Evolutionary conservation across 2,888 invertebrate species (phyloP).

Genomic region (Thereva nobilitata): DNA sequence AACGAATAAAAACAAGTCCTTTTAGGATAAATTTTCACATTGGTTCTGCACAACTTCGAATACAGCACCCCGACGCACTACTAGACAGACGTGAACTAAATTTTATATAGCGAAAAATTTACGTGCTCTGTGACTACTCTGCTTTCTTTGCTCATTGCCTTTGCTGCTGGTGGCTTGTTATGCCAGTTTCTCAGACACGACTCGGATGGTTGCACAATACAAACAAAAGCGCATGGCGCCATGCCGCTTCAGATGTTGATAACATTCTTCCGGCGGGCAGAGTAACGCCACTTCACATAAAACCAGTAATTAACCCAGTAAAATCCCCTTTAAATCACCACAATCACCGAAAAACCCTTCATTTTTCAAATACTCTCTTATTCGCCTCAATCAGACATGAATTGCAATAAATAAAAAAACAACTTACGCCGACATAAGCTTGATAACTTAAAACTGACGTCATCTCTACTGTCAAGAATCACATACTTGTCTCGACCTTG

Average conservation of each 20-base stretch:
- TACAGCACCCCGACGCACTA: constrained; percentile 24
- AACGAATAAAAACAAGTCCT: neutral
- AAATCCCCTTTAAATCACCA: too few relatives aligned
- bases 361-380: too few relatives aligned
- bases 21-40: constrained; percentile 7
- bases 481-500: constrained; percentile 43
- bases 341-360: too few relatives aligned
- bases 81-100: constrained; percentile 22
- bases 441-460: neutral
- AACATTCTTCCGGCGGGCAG: constrained; percentile 33
- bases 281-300: neutral
- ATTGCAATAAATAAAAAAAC: too few relatives aligned
- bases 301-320: too few relatives aligned
- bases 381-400: too few relatives aligned
- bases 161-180: constrained; percentile 23
- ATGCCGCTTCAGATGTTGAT: constrained; percentile 42
- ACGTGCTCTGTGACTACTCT: constrained; percentile 2
- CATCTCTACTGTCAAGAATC: constrained; percentile 15
- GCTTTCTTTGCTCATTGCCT: constrained; percentile 21
- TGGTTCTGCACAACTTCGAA: constrained; percentile 7
- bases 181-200: constrained; percentile 23
- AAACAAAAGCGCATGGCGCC: constrained; percentile 45
- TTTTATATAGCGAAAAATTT: constrained; percentile 24
- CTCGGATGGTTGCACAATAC: constrained; percentile 37
- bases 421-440: too few relatives aligned